These are phyloP conservation scores for Drosophila carrolli DNA, from an alignment of 1,140 invertebrate genomes.

Conservation along the genomic window DNA sequence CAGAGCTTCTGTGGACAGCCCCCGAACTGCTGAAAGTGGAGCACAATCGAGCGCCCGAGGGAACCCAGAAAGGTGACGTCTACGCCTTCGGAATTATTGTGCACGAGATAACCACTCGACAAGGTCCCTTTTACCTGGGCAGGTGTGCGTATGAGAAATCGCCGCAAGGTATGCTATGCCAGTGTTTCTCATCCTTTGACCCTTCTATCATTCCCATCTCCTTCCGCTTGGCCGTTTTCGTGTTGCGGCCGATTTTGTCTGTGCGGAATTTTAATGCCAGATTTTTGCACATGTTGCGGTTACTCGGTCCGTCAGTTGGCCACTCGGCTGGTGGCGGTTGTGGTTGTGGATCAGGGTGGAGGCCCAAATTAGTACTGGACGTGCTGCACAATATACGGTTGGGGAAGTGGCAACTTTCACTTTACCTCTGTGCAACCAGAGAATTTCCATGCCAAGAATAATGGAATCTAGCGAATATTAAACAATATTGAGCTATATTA, in stretches of 20 bases:
- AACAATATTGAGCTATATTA: no score
- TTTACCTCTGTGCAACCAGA: neutral
- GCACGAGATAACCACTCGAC: slow-evolving; percentile 94
- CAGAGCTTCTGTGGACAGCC: slow-evolving; percentile 95
- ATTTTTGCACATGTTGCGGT: slow-evolving; percentile 50
- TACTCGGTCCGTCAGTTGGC: slow-evolving; percentile 18
- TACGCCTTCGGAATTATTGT: slow-evolving; percentile 98
- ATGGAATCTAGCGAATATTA: no score
- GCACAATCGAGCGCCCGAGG: slow-evolving; percentile 87
- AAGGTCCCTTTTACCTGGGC: slow-evolving; percentile 94
- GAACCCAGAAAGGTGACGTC: slow-evolving; percentile 96
- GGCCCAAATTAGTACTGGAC: slow-evolving; percentile 10
- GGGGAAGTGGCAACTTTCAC: neutral
- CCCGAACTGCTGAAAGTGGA: slow-evolving; percentile 94
- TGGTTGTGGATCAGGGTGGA: neutral
- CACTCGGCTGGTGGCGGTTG: neutral
- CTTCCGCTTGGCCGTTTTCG: slow-evolving; percentile 7
- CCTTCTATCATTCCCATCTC: neutral
- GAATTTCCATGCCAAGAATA: no score
- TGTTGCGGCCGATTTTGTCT: slow-evolving; percentile 35
- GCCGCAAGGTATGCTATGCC: slow-evolving; percentile 88
- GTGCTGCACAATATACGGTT: slow-evolving; percentile 1
- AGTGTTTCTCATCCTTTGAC: slow-evolving; percentile 3
- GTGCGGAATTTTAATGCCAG: slow-evolving; percentile 46
- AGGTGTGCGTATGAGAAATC: slow-evolving; percentile 86